Conservation (phyloP, 2,797 vertebrate genomes). For the Sus cebifrons region DNA sequence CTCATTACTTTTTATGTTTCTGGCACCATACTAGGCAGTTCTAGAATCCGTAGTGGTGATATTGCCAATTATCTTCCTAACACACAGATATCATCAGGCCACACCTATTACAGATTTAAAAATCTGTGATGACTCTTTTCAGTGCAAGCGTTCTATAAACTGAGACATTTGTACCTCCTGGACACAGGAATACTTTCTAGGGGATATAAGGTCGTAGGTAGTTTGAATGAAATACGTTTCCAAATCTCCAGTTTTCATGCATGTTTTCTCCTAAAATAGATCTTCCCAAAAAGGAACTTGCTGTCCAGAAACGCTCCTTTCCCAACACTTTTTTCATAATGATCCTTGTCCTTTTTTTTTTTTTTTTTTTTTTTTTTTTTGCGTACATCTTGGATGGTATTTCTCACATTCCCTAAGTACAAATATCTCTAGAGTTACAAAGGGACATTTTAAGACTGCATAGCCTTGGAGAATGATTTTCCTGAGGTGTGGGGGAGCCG, state of each 20-base stretch:
- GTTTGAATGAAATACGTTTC: background rate
- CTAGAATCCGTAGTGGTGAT: background rate
- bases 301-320: background rate
- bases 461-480: background rate
- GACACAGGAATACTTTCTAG: background rate
- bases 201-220: background rate
- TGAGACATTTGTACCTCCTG: background rate
- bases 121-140: background rate
- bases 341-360: background rate
- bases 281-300: background rate
- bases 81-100: background rate
- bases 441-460: background rate
- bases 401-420: background rate
- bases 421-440: background rate
- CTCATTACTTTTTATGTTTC: background rate
- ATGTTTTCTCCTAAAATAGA: background rate
- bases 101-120: background rate
- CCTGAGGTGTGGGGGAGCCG: background rate
- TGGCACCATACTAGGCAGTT: background rate
- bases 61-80: background rate
- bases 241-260: background rate
- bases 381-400: background rate
- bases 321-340: background rate
- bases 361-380: background rate
- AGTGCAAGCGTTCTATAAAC: background rate